Evolutionary conservation across 2,113 vertebrate genomes (phyloP).

Genomic region (Empidonax alnorum): DNA sequence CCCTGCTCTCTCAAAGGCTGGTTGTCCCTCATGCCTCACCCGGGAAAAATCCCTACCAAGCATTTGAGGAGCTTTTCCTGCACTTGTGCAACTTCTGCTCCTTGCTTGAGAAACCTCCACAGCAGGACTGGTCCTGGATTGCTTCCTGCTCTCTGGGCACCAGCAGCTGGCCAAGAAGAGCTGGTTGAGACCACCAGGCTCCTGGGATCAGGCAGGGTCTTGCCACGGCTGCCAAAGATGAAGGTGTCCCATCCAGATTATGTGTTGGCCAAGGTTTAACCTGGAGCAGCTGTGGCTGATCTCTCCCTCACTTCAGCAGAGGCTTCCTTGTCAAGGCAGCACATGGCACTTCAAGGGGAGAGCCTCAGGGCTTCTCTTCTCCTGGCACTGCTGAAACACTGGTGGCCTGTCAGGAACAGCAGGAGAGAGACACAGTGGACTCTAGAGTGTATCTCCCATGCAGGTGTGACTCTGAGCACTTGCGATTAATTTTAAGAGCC

Average conservation of each 20-base stretch:
- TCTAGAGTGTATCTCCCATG: neutral
- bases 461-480: neutral
- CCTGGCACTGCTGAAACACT: neutral
- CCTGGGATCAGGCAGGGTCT: neutral
- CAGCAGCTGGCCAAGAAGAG: neutral
- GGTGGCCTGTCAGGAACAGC: neutral
- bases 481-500: neutral
- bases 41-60: neutral
- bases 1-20: neutral
- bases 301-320: neutral
- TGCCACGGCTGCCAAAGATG: neutral
- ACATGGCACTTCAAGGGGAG: neutral
- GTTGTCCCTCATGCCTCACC: fast-evolving
- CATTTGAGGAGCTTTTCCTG: neutral
- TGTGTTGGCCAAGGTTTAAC: neutral
- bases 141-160: neutral
- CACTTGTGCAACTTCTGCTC: neutral
- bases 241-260: neutral
- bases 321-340: neutral
- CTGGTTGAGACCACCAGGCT: neutral
- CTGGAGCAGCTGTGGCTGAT: neutral
- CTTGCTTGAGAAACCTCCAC: neutral
- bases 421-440: neutral
- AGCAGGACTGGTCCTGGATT: neutral
- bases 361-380: neutral